Percentiles rank a stretch among this genome's conserved stretches.
phyloP scores from a whole-genome alignment of 2,888 invertebrate species.

The Seladonia tumulorum region DNA sequence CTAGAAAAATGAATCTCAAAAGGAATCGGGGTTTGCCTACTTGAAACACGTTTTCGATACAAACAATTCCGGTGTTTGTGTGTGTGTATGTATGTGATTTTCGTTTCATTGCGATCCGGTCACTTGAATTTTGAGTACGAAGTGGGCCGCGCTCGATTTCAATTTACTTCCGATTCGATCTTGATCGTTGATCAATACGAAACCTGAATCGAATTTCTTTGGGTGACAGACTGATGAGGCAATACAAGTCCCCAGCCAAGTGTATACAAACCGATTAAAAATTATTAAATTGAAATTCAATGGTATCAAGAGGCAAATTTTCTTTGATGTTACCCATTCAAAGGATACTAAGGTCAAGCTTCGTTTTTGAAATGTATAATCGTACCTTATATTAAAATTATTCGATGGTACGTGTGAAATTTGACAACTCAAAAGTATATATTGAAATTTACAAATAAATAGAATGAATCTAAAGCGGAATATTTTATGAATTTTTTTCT shows the following conservation, averaged over 20 bases:
- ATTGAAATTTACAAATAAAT: too few relatives aligned
- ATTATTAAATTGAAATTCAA: too few relatives aligned
- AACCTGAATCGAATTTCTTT: slow-evolving; percentile 28
- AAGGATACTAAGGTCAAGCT: too few relatives aligned
- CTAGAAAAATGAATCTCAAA: slow-evolving; percentile 61
- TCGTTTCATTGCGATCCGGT: slow-evolving; percentile 14
- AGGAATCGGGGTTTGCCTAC: slow-evolving; percentile 32
- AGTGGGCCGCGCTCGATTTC: slow-evolving; percentile 49
- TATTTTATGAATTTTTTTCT: too few relatives aligned
- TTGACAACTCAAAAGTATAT: too few relatives aligned
- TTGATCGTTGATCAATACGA: slow-evolving; percentile 31
- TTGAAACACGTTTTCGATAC: slow-evolving; percentile 44
- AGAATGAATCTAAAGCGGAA: too few relatives aligned
- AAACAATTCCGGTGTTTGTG: slow-evolving; percentile 18
- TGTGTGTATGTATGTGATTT: background rate
- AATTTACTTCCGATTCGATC: slow-evolving; percentile 4
- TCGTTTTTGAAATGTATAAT: too few relatives aligned
- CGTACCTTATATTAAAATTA: too few relatives aligned
- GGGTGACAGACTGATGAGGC: background rate
- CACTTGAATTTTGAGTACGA: slow-evolving; percentile 16
- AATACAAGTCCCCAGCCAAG: background rate
- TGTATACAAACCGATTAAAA: background rate
- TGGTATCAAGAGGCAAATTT: too few relatives aligned
- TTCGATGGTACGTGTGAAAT: too few relatives aligned
- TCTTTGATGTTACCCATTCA: too few relatives aligned